These are phyloP conservation scores for Drosophila rubida DNA, from an alignment of 2,888 invertebrate genomes.

Conservation along the genomic window DNA sequence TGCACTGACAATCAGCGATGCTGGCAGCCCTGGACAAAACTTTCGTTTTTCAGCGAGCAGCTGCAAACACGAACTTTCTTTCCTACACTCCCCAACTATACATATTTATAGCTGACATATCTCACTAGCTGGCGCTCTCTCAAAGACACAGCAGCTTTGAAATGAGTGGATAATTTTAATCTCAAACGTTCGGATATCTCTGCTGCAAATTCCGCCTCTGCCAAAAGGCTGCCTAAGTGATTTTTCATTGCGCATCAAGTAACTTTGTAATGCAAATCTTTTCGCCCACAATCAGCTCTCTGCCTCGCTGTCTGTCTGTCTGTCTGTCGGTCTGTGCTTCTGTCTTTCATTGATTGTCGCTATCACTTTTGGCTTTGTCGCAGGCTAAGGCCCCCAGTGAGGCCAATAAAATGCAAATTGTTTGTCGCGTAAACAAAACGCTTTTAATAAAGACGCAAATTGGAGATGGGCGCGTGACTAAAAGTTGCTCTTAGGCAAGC, in stretches of 20 bases:
- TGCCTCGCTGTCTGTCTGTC: conserved; percentile 7
- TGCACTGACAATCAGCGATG: conserved; percentile 33
- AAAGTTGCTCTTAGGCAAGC: not conserved
- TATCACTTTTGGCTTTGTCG: conserved; percentile 39
- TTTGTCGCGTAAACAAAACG: conserved; percentile 58
- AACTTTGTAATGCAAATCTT: conserved; percentile 71
- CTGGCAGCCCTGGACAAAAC: conserved; percentile 30
- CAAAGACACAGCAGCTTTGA: no score
- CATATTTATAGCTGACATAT: conserved; percentile 45
- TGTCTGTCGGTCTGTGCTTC: conserved; percentile 26
- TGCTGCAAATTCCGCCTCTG: not conserved
- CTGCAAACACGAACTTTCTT: conserved; percentile 21
- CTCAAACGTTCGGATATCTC: conserved; percentile 49
- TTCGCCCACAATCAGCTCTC: not conserved
- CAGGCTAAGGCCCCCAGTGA: conserved; percentile 31
- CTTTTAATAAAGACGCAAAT: conserved; percentile 31
- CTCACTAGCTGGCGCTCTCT: no score
- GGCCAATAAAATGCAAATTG: conserved; percentile 77
- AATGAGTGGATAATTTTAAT: conserved; percentile 58
- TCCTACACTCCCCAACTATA: conserved; percentile 44
- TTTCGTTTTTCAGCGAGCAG: conserved; percentile 52
- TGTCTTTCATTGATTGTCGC: conserved; percentile 52
- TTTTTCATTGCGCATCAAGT: conserved; percentile 58
- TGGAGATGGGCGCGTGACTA: conserved; percentile 37
- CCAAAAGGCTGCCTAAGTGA: conserved; percentile 51